Percentiles rank a stretch among this genome's conserved stretches.
Evolutionary conservation across 2,888 invertebrate species (phyloP).

Genomic region (Mesochorus sp.): DNA sequence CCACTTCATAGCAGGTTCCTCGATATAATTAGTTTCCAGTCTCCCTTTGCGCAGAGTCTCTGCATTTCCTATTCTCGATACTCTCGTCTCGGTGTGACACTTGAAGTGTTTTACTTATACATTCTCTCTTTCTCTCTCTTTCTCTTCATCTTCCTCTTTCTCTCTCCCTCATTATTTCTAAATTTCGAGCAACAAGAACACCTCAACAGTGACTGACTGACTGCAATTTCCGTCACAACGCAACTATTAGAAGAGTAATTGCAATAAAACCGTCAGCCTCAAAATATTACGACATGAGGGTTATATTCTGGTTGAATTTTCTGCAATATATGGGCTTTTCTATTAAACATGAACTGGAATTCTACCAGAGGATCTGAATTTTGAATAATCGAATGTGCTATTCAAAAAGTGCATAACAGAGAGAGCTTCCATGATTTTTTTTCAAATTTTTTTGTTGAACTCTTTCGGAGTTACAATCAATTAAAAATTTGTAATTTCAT

Average conservation of each 20-base stretch:
- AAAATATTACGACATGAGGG: conserved; percentile 1
- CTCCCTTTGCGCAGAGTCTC: conserved; percentile 64
- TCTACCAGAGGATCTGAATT: no score
- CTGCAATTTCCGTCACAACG: conserved; percentile 13
- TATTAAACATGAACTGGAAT: not conserved
- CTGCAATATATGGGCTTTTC: not conserved
- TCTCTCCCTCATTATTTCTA: not conserved
- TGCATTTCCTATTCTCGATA: conserved; percentile 43
- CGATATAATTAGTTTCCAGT: conserved; percentile 75
- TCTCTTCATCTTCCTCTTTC: not conserved
- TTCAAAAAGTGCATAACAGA: no score
- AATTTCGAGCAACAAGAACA: not conserved
- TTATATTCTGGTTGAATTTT: not conserved
- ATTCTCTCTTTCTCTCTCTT: not conserved
- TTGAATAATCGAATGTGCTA: no score
- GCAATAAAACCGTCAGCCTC: conserved; percentile 15
- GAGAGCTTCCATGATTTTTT: no score
- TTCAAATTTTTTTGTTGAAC: no score
- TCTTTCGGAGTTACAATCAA: no score
- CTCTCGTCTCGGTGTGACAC: conserved; percentile 33
- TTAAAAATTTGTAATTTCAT: no score
- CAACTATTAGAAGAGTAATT: not conserved
- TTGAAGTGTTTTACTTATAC: not conserved
- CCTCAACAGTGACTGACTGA: conserved; percentile 16
- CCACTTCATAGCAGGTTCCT: conserved; percentile 51